Base-by-base conservation (phyloP, 23 tunicate species). In the Ciona savignyi region DNA sequence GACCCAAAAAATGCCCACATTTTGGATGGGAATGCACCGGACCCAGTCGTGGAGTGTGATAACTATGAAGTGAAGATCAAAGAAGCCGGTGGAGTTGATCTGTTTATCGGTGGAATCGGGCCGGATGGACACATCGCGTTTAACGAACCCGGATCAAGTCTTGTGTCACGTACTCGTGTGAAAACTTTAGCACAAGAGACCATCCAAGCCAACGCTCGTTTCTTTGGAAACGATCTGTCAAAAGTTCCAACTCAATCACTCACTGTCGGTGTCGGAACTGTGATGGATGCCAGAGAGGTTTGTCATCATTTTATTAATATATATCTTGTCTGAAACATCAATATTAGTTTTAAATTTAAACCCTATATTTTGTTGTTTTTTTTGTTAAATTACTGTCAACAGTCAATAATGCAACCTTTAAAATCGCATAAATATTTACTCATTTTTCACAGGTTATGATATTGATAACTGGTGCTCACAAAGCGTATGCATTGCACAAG, bases 91-190 rank as follows among this genome's bases (percentile, higher is more conserved):
- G 97, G 97, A 21, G 70, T 91, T 24, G 51, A 91, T 33, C 66
- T 91, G 29, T 91, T 91, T 76, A 78, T 91, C 3, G 97, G 97
- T 19, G 97, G 97, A 20, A 85, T 91, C 27, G 91, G 97, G 28
- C 91, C 91, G 25, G 97, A 91, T 67, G 97, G 97, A 4, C 97
- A 85, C 62, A 84, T 91, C 51, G 97, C 97, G 0, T 91, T 91
- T 42, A 91, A 91, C 51, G 97, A 91, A 30, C 97, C 97, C 2
- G 97, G 97, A 1, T 91, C 97, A 20, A 91, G 97, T 80, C 79
- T 91, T 0, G 86, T 85, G 6, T 91, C 91, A 23, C 74, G 91
- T 63, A 91, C 97, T 23, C 77, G 91, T 22, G 91, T 91, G 34
- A 91, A 91, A 66, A 84, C 91, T 2, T 65, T 91, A 19, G 97